Base-by-base conservation (phyloP, 2,797 vertebrate species). In the Lemur catta region DNA sequence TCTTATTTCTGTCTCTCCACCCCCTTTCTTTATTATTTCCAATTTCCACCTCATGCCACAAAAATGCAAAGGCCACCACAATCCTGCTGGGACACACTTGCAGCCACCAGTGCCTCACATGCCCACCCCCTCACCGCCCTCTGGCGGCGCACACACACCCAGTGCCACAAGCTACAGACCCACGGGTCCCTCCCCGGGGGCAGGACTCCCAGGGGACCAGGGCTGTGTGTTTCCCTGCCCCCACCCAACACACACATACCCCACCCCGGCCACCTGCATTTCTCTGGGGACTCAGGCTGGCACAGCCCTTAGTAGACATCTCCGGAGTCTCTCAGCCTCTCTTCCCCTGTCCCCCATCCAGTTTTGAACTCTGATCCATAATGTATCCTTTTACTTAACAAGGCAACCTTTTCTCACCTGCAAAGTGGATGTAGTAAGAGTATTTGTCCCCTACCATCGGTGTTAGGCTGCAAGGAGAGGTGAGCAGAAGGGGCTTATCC, bases 1-100 rank as follows among this genome's bases (percentile, higher is more conserved):
- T 80, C 57, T 94, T 50, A 8, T 86, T 96, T 82, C 88, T 91
- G 81, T 94, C 92, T 84, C 78, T 93, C 52, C 17, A 7, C 18
- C 55, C 71, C 3, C 5, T 74, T 88, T 93, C 89, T 94, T 97
- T 94, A 98, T 93, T 92, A 82, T 85, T 95, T 97, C 95, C 57
- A 28, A 96, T 96, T 92, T 96, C 96, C 43, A 48, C 82, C 91
- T 78, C 88, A 74, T 48, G 35, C 92, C 92, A 79, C 95, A 97
- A 95, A 88, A 95, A 95, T 89, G 43, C 65, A 78, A 92, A 93
- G 81, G 57, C 92, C 61, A 30, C 81, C 85, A 52, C 48, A 63
- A 74, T 71, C 82, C 81, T 6, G 0, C 55, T 26, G 74, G 63
- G 93, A 93, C 52, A 48, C 18, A 12, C 24, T 69, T 43, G 8